Conservation (phyloP, 2,888 invertebrate genomes). For the Tinea trinotella region DNA sequence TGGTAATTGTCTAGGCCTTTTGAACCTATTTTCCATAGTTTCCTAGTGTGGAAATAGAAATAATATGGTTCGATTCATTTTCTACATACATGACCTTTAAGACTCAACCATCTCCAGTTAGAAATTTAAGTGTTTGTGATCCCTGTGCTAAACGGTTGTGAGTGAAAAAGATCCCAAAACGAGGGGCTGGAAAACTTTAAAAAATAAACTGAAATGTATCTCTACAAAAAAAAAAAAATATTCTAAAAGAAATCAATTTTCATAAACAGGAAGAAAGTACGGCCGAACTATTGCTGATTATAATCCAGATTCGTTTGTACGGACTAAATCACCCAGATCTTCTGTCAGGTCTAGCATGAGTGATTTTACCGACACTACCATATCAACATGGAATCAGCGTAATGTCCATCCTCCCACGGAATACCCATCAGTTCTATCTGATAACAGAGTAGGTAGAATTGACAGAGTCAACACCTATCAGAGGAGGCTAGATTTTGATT, state of each 20-base stretch:
- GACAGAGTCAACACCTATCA: slow-evolving; percentile 46
- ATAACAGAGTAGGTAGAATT: slow-evolving; percentile 51
- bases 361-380: slow-evolving; percentile 67
- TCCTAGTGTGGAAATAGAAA: no score
- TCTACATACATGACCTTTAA: no score
- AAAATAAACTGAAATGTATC: slow-evolving; percentile 66
- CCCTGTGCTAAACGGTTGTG: neutral
- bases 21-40: no score
- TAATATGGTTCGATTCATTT: no score
- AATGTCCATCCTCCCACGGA: slow-evolving; percentile 42
- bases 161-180: neutral
- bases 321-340: slow-evolving; percentile 52
- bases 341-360: slow-evolving; percentile 61
- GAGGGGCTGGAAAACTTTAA: neutral
- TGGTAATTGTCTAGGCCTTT: no score
- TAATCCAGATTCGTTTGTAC: slow-evolving; percentile 52
- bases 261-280: slow-evolving; percentile 52
- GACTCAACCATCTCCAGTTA: no score
- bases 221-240: slow-evolving; percentile 26
- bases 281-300: slow-evolving; percentile 62
- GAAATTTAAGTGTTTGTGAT: neutral
- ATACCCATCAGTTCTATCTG: slow-evolving; percentile 60
- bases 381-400: slow-evolving; percentile 63
- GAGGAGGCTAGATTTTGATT: slow-evolving; percentile 57
- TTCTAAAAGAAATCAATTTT: neutral